Evolutionary conservation across 2,113 vertebrate genomes (phyloP).

Genomic region (Cavia aperea): DNA sequence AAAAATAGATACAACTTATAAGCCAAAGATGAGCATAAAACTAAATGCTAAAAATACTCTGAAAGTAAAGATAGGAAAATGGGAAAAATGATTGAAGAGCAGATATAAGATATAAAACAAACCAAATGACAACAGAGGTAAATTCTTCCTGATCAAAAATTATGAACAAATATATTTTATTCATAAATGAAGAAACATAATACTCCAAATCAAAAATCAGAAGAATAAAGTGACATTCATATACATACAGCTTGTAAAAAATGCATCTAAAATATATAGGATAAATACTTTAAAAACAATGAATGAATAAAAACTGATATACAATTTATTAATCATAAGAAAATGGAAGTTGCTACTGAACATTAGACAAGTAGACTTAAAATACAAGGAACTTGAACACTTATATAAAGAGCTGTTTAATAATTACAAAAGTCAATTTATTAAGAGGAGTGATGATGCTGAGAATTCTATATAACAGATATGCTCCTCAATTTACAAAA

Average conservation of each 20-base stretch:
- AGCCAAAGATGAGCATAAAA: background rate
- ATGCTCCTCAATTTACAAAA: background rate
- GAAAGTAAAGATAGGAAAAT: background rate
- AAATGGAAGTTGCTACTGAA: background rate
- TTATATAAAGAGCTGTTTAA: background rate
- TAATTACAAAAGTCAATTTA: background rate
- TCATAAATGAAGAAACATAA: background rate
- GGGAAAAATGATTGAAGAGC: background rate
- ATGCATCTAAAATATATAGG: background rate
- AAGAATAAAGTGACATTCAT: background rate
- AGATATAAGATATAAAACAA: background rate
- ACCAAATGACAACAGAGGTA: background rate
- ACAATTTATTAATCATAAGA: background rate
- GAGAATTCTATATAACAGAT: background rate
- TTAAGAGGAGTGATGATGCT: background rate
- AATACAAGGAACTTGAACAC: background rate
- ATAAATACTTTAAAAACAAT: background rate
- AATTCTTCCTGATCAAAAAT: background rate
- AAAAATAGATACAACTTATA: background rate
- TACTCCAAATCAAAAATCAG: conserved; percentile 9
- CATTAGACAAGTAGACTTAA: background rate
- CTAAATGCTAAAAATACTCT: background rate
- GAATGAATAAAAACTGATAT: background rate
- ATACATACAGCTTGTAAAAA: background rate
- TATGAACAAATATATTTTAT: background rate